Evolutionary conservation across 2,888 invertebrate genomes (phyloP), one percentile per base, ranked within the genome.

Genomic region (Dioctria rufipes): DNA sequence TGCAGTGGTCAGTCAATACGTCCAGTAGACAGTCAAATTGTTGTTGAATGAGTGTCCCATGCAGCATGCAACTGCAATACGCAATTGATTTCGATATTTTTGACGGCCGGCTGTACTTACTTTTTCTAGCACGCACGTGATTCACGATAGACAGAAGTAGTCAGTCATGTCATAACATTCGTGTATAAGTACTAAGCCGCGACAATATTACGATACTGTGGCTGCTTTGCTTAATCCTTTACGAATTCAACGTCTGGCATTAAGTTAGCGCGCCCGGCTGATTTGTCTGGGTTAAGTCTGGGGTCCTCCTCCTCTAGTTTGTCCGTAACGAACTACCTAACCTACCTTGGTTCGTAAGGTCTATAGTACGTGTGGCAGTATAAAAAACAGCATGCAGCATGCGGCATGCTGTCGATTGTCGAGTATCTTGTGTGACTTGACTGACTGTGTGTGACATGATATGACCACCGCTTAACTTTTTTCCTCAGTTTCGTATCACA

Each of bases 401-500:
- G 69, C 65, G 46, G 78, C 66, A 58, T 60, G 54, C 67, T 40
- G 54, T 13, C 37, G 46, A 25, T 25, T 25, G 60, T 25, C 25
- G 25, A 25, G 25, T 78, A 43, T 25, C 25, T 37, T 77, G 60
- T 37, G 63, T 63, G 13, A 13, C 61, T 37, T 43, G 67, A 67
- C 60, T n/a, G 60, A n/a, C 11, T 13, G 6, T 69, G 69, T 69
- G 63, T 63, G 78, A 54, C 58, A 75, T 73, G 75, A 75, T 75
- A 75, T 39, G 60, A 42, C 13, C 63, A 49, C 61, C 37, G 65
- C 54, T 80, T 40, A 58, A 61, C 61, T 80, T 80, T 80, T 80
- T 84, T 84, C 85, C 85, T 87, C 86, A 87, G 87, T 87, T 88
- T 88, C 86, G 86, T 86, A 88, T 88, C 88, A 88, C 88, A 87